Base-by-base conservation (phyloP, 2,797 vertebrate species). In the Erethizon dorsatum region DNA sequence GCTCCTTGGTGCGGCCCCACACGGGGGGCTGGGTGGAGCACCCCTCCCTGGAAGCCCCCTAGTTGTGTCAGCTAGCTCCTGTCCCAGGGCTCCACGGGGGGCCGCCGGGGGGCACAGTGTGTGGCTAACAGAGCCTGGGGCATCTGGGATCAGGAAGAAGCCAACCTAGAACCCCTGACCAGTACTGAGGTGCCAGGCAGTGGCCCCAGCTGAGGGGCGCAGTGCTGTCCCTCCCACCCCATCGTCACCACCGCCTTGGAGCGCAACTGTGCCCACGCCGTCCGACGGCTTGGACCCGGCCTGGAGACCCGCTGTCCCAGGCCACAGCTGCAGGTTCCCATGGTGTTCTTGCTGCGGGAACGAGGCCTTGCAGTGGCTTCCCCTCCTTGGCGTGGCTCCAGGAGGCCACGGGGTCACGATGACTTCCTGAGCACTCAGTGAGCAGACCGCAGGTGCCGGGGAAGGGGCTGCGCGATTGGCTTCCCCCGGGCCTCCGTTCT, bases 311-410 rank as follows among this genome's bases (percentile, higher is more conserved):
- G 31, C 79, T 11, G 45, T 50, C 24, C 6, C 15, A 2, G 10
- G 61, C 61, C 92, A 57, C 22, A 54, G 59, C 31, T 3, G 3
- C 65, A 45, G 22, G 54, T 31, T n/a, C 67, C 45, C 37, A 71
- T 45, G 56, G 45, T 14, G 11, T 20, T 88, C 80, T 28, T 54
- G 50, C 63, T 65, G 1, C 17, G 28, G 50, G 50, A 33, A n/a
- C 6, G 20, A 1, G 24, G n/a, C 59, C 59, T 47, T 45, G 33
- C 11, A 6, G 33, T 33, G 65, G 26, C 47, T 59, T n/a, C 50
- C 24, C 4, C 2, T 41, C 33, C 50, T 1, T 0, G 0, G 6
- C 24, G 15, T 14, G 67, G 18, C 37, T 67, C 54, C 2, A 1
- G 14, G 41, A 82, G 15, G 0, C 10, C 12, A 37, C 47, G 15